Conservation (phyloP, 1,140 invertebrate species). For the honey bee (Apis mellifera) region DNA sequence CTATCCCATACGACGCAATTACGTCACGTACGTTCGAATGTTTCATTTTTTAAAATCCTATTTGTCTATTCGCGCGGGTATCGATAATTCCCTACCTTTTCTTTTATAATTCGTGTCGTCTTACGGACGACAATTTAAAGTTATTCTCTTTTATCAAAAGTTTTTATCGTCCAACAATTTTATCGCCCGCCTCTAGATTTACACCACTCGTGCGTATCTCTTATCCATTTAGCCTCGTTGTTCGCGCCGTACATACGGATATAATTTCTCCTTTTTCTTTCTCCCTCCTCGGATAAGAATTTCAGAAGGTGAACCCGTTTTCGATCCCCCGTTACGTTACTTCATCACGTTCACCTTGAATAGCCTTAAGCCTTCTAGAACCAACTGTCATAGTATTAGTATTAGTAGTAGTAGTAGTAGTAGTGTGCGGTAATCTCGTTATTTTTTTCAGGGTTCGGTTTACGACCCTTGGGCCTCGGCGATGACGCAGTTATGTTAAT, state of each 20-base stretch:
- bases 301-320: neutral
- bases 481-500: conserved; percentile 90
- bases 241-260: neutral
- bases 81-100: neutral
- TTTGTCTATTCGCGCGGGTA: too few relatives aligned
- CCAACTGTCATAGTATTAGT: neutral
- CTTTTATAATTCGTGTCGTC: too few relatives aligned
- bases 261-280: neutral
- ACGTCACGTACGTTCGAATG: too few relatives aligned
- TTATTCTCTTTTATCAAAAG: too few relatives aligned
- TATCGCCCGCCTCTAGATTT: too few relatives aligned
- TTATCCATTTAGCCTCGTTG: too few relatives aligned
- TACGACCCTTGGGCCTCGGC: conserved; percentile 86
- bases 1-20: too few relatives aligned
- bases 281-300: accelerated
- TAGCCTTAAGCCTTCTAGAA: conserved; percentile 10
- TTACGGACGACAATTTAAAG: neutral
- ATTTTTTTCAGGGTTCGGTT: conserved; percentile 85
- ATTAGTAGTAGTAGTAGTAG: too few relatives aligned
- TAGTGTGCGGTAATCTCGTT: conserved; percentile 25
- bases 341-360: neutral
- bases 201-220: too few relatives aligned
- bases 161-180: too few relatives aligned
- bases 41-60: too few relatives aligned
- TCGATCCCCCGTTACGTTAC: neutral